Percentiles rank a stretch among this genome's conserved stretches.
Conservation (phyloP, 2,113 vertebrate genomes). For the Antigone vipio region DNA sequence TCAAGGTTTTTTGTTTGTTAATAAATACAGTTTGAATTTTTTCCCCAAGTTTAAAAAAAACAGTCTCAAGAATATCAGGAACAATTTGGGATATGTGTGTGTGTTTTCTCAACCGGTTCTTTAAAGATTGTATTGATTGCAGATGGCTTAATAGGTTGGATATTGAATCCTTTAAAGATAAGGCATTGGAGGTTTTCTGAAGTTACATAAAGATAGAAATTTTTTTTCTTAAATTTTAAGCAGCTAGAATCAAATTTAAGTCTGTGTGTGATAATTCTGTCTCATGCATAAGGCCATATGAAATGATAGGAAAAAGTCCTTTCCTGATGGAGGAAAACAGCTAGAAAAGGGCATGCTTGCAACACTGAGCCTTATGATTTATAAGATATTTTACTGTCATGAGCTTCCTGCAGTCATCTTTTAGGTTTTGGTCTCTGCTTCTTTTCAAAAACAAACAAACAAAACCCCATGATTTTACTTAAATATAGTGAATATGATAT, state of each 20-base stretch:
- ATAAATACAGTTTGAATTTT: background rate
- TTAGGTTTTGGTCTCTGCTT: background rate
- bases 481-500: background rate
- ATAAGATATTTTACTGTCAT: background rate
- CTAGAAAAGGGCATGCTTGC: background rate
- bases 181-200: background rate
- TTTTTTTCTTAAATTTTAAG: background rate
- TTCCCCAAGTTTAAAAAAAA: background rate
- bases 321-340: background rate
- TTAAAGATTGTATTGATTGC: background rate
- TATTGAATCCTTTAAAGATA: background rate
- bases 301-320: background rate
- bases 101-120: background rate
- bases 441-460: background rate
- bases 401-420: background rate
- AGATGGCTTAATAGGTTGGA: background rate
- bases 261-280: background rate
- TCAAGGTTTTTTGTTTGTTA: accelerated
- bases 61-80: accelerated
- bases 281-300: background rate
- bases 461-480: background rate
- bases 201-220: background rate
- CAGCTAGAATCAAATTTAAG: background rate
- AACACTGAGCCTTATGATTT: background rate
- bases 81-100: background rate